Evolutionary conservation across 2,888 invertebrate genomes (phyloP).

Genomic region (Harpagoxenus sublaevis): DNA sequence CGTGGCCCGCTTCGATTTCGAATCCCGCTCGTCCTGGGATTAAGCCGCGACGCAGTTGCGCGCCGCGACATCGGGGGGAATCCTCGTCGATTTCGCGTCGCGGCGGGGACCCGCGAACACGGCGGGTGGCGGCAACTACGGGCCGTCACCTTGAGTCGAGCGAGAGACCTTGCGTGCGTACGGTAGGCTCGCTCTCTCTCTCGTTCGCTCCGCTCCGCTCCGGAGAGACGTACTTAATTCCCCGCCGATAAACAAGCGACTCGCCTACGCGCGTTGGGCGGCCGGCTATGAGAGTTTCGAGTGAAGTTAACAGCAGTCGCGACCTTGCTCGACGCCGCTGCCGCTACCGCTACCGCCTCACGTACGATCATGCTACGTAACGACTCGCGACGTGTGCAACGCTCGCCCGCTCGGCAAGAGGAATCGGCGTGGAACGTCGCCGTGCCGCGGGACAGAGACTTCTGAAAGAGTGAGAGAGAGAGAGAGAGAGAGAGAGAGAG

Average conservation of each 20-base stretch:
- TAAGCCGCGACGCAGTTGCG: slow-evolving; percentile 25
- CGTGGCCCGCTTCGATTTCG: no score
- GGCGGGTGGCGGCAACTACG: slow-evolving; percentile 1
- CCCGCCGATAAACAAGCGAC: slow-evolving; percentile 31
- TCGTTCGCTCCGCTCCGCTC: no score
- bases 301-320: slow-evolving; percentile 23
- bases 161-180: slow-evolving; percentile 29
- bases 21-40: neutral
- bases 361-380: slow-evolving; percentile 22
- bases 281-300: slow-evolving; percentile 32
- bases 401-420: slow-evolving; percentile 2
- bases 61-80: slow-evolving; percentile 12
- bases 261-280: slow-evolving; percentile 36
- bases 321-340: slow-evolving; percentile 51
- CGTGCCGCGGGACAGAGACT: neutral
- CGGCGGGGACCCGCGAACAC: neutral
- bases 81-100: slow-evolving; percentile 22
- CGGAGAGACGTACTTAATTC: slow-evolving; percentile 15
- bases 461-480: neutral
- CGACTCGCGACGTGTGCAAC: slow-evolving; percentile 28
- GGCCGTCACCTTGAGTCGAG: slow-evolving; percentile 47
- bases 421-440: neutral
- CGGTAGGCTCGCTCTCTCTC: no score
- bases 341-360: neutral
- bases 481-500: neutral